phyloP scores from a whole-genome alignment of 2,113 vertebrate genomes.

The Spea bombifrons region DNA sequence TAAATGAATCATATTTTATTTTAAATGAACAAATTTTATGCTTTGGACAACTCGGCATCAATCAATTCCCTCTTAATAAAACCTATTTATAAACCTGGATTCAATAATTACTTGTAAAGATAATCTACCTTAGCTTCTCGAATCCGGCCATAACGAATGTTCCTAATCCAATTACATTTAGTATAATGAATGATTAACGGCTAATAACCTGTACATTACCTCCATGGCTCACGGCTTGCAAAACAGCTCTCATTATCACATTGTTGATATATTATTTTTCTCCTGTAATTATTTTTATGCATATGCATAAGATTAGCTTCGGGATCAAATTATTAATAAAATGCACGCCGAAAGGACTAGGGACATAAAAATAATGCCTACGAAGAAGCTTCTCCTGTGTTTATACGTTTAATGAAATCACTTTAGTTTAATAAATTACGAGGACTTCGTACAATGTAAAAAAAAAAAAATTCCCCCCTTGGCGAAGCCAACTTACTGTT shows the following conservation, averaged over 20 bases:
- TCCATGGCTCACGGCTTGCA: neutral
- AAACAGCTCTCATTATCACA: slow-evolving; percentile 35
- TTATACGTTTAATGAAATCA: slow-evolving; percentile 22
- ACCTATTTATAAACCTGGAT: slow-evolving; percentile 33
- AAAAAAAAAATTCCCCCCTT: no score
- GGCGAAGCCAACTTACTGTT: no score
- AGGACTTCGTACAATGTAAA: neutral
- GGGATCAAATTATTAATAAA: slow-evolving; percentile 37
- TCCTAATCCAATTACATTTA: slow-evolving; percentile 45
- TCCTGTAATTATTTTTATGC: slow-evolving; percentile 41
- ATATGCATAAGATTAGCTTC: slow-evolving; percentile 36
- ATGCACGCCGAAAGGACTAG: neutral
- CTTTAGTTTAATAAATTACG: neutral
- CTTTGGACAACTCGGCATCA: neutral
- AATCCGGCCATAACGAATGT: slow-evolving; percentile 44
- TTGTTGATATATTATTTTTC: slow-evolving; percentile 44
- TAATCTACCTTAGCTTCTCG: slow-evolving; percentile 41
- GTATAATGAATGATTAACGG: slow-evolving; percentile 43
- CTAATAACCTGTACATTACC: slow-evolving; percentile 33
- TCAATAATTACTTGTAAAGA: slow-evolving; percentile 39
- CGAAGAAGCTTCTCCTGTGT: slow-evolving; percentile 9
- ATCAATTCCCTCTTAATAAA: slow-evolving; percentile 10
- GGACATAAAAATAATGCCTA: slow-evolving; percentile 22
- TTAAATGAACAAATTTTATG: slow-evolving; percentile 28
- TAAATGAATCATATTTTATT: slow-evolving; percentile 10